A percentile compares a stretch with the other conserved stretches of the same genome.
Conservation (phyloP, 2,113 vertebrate species). For the Istiophorus platypterus region DNA sequence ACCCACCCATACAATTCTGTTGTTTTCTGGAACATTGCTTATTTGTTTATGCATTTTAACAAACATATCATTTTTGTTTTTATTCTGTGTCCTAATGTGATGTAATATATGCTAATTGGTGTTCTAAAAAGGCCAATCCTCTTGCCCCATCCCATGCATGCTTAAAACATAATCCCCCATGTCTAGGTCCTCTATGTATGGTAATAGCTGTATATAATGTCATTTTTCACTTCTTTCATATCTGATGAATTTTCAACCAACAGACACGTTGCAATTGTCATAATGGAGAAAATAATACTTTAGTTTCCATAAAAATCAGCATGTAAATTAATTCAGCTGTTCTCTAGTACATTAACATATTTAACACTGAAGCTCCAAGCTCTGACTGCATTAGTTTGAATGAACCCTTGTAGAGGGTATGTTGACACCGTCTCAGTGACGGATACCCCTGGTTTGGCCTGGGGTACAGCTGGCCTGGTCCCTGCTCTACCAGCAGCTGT, state of each 20-base stretch:
- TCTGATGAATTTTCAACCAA: slow-evolving; percentile 25
- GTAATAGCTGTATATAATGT: slow-evolving; percentile 2
- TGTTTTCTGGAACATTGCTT: background rate
- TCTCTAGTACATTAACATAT: slow-evolving; percentile 65
- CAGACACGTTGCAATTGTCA: slow-evolving; percentile 32
- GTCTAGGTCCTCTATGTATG: background rate
- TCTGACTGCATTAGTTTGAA: slow-evolving; percentile 63
- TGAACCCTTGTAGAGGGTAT: slow-evolving; percentile 45
- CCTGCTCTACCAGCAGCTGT: slow-evolving; percentile 75
- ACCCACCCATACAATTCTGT: background rate
- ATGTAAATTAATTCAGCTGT: slow-evolving; percentile 69
- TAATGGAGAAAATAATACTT: slow-evolving; percentile 21
- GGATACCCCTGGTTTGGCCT: slow-evolving; percentile 57
- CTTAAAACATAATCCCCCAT: background rate
- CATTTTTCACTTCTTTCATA: slow-evolving; percentile 17
- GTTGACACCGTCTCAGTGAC: slow-evolving; percentile 69
- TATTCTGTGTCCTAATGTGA: background rate
- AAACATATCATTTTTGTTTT: background rate
- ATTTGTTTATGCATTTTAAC: slow-evolving; percentile 2
- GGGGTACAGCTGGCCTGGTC: slow-evolving; percentile 54
- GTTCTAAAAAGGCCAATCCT: slow-evolving; percentile 13
- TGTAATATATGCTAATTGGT: background rate
- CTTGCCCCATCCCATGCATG: background rate
- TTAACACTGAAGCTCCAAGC: slow-evolving; percentile 56
- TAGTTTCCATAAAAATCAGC: slow-evolving; percentile 47